A percentile compares a stretch with the other conserved stretches of the same genome.
Evolutionary conservation across 2,113 vertebrate species (phyloP).

Genomic region (Pycnonotus jocosus): DNA sequence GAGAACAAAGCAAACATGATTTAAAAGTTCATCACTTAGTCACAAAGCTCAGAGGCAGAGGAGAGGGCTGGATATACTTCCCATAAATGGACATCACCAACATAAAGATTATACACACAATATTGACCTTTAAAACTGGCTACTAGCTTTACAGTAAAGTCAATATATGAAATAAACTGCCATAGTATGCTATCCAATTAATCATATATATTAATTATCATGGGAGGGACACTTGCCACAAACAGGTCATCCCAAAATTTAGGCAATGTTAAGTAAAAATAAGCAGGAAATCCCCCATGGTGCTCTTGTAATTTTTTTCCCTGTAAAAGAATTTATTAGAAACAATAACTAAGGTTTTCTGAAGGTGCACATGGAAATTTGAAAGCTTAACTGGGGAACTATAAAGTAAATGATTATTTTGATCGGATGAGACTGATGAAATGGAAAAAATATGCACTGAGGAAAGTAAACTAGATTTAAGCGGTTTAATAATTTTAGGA

Average conservation of each 20-base stretch:
- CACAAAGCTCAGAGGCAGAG: neutral
- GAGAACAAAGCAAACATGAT: slow-evolving; percentile 14
- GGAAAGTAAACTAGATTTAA: neutral
- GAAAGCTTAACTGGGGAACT: neutral
- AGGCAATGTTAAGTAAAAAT: slow-evolving; percentile 1
- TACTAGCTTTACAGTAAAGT: slow-evolving; percentile 17
- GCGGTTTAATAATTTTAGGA: neutral
- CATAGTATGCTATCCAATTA: neutral
- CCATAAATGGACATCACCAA: neutral
- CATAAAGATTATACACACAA: neutral
- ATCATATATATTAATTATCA: neutral
- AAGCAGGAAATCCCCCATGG: neutral
- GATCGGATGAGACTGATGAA: neutral
- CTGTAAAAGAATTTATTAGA: neutral
- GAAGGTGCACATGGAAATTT: neutral
- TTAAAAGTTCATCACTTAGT: slow-evolving; percentile 18
- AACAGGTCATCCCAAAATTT: neutral
- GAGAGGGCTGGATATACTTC: neutral
- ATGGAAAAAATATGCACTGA: neutral
- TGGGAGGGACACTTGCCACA: neutral
- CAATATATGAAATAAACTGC: slow-evolving; percentile 13
- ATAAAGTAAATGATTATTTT: neutral
- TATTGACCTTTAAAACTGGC: slow-evolving; percentile 27
- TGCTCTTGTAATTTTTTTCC: neutral
- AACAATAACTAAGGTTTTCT: slow-evolving; percentile 28